Percentiles rank a stretch among this genome's conserved stretches.
phyloP scores from a whole-genome alignment of 53 echinoderm and acorn worm species.

The Glandiceps talaboti region DNA sequence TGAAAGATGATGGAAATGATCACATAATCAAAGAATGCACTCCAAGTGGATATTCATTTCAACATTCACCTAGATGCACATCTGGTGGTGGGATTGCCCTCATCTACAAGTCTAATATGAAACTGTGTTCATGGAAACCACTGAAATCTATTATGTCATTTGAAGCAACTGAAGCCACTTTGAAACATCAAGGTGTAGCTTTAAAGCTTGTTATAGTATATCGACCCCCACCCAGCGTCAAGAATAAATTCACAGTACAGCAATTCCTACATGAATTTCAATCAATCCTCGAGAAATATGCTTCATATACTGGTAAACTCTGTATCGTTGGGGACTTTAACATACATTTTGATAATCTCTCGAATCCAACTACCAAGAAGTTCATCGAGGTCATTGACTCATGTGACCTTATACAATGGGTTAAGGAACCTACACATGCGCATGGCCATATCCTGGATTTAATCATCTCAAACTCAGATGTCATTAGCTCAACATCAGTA shows the following conservation, averaged over 20 bases:
- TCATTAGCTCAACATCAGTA: not conserved
- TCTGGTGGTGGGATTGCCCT: slow-evolving; percentile 1
- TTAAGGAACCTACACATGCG: too few relatives aligned
- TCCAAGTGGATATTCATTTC: not conserved
- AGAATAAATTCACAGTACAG: not conserved
- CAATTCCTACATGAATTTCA: not conserved
- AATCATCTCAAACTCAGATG: not conserved
- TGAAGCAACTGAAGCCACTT: not conserved
- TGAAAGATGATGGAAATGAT: not conserved
- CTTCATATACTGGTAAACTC: not conserved
- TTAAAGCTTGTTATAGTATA: not conserved
- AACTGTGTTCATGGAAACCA: not conserved
- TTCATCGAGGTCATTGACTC: too few relatives aligned
- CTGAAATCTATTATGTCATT: not conserved
- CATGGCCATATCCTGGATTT: not conserved
- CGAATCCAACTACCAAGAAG: too few relatives aligned
- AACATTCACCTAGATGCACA: not conserved
- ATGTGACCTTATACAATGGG: too few relatives aligned
- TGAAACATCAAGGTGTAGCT: not conserved
- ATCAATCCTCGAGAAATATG: not conserved
- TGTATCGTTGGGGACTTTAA: not conserved
- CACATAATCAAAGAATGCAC: not conserved
- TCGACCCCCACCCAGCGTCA: not conserved
- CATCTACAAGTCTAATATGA: not conserved
- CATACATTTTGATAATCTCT: too few relatives aligned